phyloP scores from a whole-genome alignment of 2,113 vertebrate species.

The Mobula birostris region DNA sequence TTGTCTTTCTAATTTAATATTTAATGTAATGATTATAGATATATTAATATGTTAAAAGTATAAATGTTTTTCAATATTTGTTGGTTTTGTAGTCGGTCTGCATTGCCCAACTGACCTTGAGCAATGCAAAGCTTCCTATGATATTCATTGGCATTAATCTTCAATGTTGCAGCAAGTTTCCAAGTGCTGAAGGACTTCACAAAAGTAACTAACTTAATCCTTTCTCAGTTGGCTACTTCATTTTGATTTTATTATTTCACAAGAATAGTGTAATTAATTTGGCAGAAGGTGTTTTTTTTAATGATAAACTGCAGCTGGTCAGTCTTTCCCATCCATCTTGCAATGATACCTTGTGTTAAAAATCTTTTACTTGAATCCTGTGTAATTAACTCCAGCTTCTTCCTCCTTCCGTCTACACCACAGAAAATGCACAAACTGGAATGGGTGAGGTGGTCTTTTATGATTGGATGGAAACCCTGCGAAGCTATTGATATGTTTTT shows the following conservation, averaged over 20 bases:
- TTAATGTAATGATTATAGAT: background rate
- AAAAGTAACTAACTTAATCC: background rate
- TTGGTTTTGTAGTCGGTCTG: background rate
- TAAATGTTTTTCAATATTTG: background rate
- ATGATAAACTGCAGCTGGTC: background rate
- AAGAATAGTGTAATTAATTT: background rate
- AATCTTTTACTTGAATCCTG: background rate
- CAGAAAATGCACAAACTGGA: background rate
- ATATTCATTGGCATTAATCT: background rate
- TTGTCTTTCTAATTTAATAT: conserved; percentile 9
- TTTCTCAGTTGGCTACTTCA: background rate
- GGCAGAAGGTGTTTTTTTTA: background rate
- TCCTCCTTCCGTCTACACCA: background rate
- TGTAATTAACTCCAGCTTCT: background rate
- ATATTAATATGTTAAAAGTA: background rate
- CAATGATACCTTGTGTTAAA: background rate
- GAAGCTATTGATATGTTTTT: background rate
- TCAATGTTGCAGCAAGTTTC: background rate
- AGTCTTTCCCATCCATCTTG: background rate
- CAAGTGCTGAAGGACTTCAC: background rate
- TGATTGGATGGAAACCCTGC: background rate
- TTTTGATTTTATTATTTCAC: background rate
- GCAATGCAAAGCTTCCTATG: background rate
- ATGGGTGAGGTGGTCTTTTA: background rate
- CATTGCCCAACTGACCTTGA: background rate